Percentiles rank a stretch among this genome's conserved stretches.
phyloP scores from a whole-genome alignment of 1,140 invertebrate genomes.

The Lordiphosa clarofinis region DNA sequence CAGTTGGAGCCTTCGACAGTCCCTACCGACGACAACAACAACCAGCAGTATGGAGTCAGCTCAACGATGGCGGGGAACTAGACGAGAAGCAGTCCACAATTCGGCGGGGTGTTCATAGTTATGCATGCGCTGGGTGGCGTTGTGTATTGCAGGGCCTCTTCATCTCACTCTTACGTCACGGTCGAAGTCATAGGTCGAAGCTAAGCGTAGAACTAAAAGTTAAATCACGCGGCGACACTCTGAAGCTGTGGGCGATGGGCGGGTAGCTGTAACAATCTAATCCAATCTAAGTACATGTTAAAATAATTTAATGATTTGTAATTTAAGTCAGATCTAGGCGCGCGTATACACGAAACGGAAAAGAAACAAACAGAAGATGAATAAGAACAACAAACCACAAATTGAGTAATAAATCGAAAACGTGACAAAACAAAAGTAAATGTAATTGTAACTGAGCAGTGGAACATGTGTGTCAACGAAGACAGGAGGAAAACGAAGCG shows the following conservation, averaged over 20 bases:
- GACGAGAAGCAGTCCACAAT: not conserved
- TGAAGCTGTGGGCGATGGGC: conserved; percentile 65
- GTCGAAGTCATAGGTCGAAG: conserved; percentile 37
- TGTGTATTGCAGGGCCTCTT: conserved; percentile 7
- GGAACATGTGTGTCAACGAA: conserved; percentile 39
- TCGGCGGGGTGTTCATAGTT: conserved; percentile 9
- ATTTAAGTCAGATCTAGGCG: conserved; percentile 67
- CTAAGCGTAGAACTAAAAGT: conserved; percentile 61
- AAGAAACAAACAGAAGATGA: conserved; percentile 42
- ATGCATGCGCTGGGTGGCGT: conserved; percentile 12
- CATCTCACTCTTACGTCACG: conserved; percentile 7
- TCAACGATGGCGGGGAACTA: conserved; percentile 15
- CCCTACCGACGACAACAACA: conserved; percentile 14
- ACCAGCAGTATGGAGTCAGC: conserved; percentile 2
- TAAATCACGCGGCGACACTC: conserved; percentile 52
- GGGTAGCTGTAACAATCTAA: conserved; percentile 78
- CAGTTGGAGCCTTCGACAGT: conserved; percentile 18
- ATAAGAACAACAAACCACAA: conserved; percentile 36
- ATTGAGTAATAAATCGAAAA: conserved; percentile 45
- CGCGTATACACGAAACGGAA: conserved; percentile 53
- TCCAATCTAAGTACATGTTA: conserved; percentile 77
- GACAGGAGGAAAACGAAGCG: conserved; percentile 9
- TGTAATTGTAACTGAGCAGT: conserved; percentile 51
- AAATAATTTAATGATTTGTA: conserved; percentile 77
- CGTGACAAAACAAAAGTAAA: conserved; percentile 52